Conservation (phyloP, 2,888 invertebrate genomes). For the Abrostola tripartita region DNA sequence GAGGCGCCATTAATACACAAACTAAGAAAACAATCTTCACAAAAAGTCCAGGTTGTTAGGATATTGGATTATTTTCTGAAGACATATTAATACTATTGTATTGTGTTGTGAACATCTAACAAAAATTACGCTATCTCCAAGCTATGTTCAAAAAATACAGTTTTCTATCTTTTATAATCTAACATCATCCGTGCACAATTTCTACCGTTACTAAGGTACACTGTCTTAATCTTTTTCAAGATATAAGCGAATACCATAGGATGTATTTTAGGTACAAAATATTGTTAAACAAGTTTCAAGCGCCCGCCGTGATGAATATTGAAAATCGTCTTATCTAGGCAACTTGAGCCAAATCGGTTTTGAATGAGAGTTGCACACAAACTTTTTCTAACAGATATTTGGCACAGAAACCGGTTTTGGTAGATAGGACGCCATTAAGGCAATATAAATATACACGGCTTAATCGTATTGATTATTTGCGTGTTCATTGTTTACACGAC, state of each 20-base stretch:
- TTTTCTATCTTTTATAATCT: too few relatives aligned
- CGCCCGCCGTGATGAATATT: slow-evolving; percentile 36
- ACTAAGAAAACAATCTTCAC: slow-evolving; percentile 40
- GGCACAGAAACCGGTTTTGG: slow-evolving; percentile 37
- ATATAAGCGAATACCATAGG: slow-evolving; percentile 10
- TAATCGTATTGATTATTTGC: slow-evolving; percentile 47
- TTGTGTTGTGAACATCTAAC: too few relatives aligned
- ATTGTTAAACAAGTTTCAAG: slow-evolving; percentile 20
- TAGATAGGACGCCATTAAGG: slow-evolving; percentile 21
- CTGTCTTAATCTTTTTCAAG: slow-evolving; percentile 11
- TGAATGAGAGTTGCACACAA: slow-evolving; percentile 42
- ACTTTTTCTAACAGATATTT: slow-evolving; percentile 43
- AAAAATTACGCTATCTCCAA: too few relatives aligned
- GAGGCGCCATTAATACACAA: slow-evolving; percentile 41
- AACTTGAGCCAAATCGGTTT: slow-evolving; percentile 52
- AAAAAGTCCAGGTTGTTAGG: slow-evolving; percentile 6
- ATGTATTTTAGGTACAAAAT: slow-evolving; percentile 5
- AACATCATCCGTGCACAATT: too few relatives aligned
- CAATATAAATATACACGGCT: slow-evolving; percentile 30
- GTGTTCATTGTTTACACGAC: slow-evolving; percentile 49
- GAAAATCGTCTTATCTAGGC: slow-evolving; percentile 39
- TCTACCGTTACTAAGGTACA: not conserved
- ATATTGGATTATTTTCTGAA: slow-evolving; percentile 6
- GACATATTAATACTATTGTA: not conserved
- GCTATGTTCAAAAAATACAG: not conserved